phyloP scores from a whole-genome alignment of 2,113 vertebrate genomes.

The Salvelinus alpinus region DNA sequence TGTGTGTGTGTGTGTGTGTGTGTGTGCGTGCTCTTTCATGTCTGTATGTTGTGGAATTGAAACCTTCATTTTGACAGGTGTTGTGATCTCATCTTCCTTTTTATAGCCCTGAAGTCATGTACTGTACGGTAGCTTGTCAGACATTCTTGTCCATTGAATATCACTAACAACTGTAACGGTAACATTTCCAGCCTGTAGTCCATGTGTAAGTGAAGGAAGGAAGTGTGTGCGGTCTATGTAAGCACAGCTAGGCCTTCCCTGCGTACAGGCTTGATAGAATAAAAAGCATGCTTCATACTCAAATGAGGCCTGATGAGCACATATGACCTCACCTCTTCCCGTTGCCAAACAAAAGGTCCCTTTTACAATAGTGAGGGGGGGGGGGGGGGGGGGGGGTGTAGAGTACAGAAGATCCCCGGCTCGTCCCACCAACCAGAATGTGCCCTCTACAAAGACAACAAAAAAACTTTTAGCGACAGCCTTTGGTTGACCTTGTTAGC shows the following conservation, averaged over 20 bases:
- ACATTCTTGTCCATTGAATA: not conserved
- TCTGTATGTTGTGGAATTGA: not conserved
- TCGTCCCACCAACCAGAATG: constrained; percentile 34
- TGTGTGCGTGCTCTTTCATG: not conserved
- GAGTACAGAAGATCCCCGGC: constrained; percentile 15
- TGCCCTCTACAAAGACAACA: constrained; percentile 29
- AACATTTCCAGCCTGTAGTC: constrained; percentile 13
- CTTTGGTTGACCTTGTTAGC: constrained; percentile 82
- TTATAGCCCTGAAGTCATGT: not conserved
- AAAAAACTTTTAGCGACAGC: constrained; percentile 65
- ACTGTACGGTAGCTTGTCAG: not conserved
- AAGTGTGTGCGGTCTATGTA: constrained; percentile 50
- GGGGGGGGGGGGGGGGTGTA: not conserved
- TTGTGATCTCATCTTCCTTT: not conserved
- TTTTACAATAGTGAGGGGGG: constrained; percentile 23
- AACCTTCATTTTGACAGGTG: not conserved
- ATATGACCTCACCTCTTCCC: constrained; percentile 67
- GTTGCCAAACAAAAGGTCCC: constrained; percentile 58
- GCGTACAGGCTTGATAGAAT: constrained; percentile 26
- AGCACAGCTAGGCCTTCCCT: constrained; percentile 34
- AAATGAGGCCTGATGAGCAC: constrained; percentile 46
- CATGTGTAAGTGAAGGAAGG: constrained; percentile 3
- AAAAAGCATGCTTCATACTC: constrained; percentile 52
- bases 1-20: not conserved
- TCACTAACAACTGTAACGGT: not conserved